Conservation (phyloP, 37 sponge, comb jelly and placozoan genomes). For the Oscarella lobularis region DNA sequence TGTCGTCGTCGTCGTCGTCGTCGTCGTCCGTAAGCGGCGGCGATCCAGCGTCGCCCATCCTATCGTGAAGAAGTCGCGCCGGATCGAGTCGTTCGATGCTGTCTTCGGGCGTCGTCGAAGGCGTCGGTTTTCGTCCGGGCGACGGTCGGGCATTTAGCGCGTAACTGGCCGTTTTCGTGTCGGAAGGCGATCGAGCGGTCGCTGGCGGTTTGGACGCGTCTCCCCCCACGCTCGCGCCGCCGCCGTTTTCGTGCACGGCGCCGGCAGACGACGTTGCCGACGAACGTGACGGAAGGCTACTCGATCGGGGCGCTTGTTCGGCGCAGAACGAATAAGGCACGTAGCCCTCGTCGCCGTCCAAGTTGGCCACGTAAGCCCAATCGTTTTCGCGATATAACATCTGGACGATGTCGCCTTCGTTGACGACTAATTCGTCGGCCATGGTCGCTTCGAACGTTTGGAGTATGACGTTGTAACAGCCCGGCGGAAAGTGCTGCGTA, state of each 20-base stretch:
- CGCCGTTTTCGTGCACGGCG: neutral
- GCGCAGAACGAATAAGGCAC: slow-evolving; percentile 12
- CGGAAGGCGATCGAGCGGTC: neutral
- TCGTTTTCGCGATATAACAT: slow-evolving; percentile 2
- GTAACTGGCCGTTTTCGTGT: neutral
- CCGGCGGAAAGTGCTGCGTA: neutral
- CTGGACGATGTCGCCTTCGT: slow-evolving; percentile 6
- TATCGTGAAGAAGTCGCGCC: neutral
- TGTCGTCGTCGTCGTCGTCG: neutral
- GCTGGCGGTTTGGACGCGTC: neutral
- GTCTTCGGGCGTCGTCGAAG: too few relatives aligned
- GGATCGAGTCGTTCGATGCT: neutral
- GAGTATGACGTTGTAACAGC: slow-evolving; percentile 2
- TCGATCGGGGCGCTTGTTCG: neutral
- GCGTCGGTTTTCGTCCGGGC: too few relatives aligned
- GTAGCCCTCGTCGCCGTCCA: slow-evolving; percentile 8
- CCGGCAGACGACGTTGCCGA: neutral
- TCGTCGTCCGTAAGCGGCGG: neutral
- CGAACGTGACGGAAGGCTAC: neutral
- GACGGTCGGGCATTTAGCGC: neutral
- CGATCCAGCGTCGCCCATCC: neutral
- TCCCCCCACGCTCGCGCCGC: neutral
- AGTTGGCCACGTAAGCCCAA: slow-evolving; percentile 9
- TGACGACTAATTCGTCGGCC: slow-evolving; percentile 6
- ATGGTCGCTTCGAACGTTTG: neutral